phyloP scores from a whole-genome alignment of 2,113 vertebrate species.

The Notiomystis cincta region DNA sequence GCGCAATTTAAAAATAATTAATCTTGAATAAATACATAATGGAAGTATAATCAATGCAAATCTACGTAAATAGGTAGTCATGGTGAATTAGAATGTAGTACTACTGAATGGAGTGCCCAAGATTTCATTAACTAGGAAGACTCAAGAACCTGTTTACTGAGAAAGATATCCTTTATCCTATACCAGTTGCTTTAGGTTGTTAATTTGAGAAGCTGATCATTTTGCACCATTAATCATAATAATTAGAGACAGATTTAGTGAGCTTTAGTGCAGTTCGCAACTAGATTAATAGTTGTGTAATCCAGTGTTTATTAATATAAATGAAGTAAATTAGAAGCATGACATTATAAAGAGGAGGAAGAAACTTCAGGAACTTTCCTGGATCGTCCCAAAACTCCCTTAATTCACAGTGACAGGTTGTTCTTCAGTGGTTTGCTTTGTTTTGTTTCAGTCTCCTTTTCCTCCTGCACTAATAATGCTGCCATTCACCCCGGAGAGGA shows the following conservation, averaged over 20 bases:
- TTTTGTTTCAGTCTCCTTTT: background rate
- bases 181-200: constrained; percentile 58
- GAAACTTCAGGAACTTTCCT: constrained; percentile 52
- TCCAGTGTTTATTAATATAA: constrained; percentile 74
- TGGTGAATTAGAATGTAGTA: constrained; percentile 48
- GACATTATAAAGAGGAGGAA: constrained; percentile 63
- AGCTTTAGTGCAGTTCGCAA: constrained; percentile 71
- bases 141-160: constrained; percentile 39
- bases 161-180: constrained; percentile 50
- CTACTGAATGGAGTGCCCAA: constrained; percentile 25
- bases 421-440: constrained; percentile 29
- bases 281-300: constrained; percentile 71
- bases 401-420: constrained; percentile 37
- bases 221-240: constrained; percentile 72
- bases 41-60: constrained; percentile 63
- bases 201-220: constrained; percentile 71
- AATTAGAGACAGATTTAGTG: constrained; percentile 74
- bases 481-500: background rate
- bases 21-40: constrained; percentile 58
- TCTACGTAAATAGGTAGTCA: constrained; percentile 53
- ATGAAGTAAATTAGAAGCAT: constrained; percentile 71
- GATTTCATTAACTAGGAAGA: constrained; percentile 58
- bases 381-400: constrained; percentile 33
- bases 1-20: constrained; percentile 54
- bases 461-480: background rate